Base-by-base conservation (phyloP, 1,140 invertebrate species). In the Bombus impatiens region DNA sequence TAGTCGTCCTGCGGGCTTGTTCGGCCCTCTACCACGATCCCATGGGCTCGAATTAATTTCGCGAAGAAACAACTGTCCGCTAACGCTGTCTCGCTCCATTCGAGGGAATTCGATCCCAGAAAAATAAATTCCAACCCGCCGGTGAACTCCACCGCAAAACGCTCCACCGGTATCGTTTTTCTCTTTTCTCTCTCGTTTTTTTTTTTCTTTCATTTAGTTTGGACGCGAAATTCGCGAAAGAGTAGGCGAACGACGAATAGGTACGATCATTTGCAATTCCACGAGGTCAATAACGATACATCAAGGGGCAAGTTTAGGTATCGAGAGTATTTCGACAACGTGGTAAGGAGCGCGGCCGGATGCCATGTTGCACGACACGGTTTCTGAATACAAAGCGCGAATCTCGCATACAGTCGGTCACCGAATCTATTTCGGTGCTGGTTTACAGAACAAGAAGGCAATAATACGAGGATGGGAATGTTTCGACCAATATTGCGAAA, bases 401-500 rank as follows among this genome's bases (percentile, higher is more conserved):
- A 85, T 89, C 79, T 53, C 57, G 75, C 68, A 37, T 83, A 62
- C 28, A 72, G 65, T 74, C 80, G 78, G 70, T 87, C 75, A 87
- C 67, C 74, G 86, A 86, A 87, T 87, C 57, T 71, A 71, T 71
- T 87, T 22, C 6, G n/a, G 35, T 80, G 70, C 32, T 82, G 79
- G 82, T 90, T 85, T 82, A 79, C 86, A 79, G 89, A 79, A 89
- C 86, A 85, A 89, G 84, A 59, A 76, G 88, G 78, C 82, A 90
- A 90, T 90, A 89, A 90, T 89, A 79, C 76, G 53, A 65, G 87
- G 70, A 85, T 67, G 88, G 75, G 57, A 84, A 75, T 59, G 88
- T 75, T 82, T 71, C 89, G 79, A 89, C 88, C 82, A 89, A 91
- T 92, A 92, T 92, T 92, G 88, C 89, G 80, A 92, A 92, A 92